Base-by-base conservation (phyloP, 2,113 vertebrate species). In the Plecturocebus donacophilus region DNA sequence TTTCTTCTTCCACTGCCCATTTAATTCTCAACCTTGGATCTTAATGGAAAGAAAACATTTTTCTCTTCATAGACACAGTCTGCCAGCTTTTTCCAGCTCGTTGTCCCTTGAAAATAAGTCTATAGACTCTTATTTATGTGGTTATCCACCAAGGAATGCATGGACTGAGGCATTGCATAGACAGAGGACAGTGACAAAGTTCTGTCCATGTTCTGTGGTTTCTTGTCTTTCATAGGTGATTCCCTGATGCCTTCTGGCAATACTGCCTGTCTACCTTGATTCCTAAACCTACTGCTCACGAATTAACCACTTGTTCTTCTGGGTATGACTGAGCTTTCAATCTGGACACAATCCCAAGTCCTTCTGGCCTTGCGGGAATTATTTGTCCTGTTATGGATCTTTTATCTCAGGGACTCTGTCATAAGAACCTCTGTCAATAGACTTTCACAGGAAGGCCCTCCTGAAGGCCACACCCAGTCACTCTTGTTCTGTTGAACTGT, bases 101-200 rank as follows among this genome's bases (percentile, higher is more conserved):
- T 0, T 40, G 66, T 40, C 47, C 10, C n/a, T 20, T 30, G 19
- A 70, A 76, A 32, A 47, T 30, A 16, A 58, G n/a, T 47, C n/a
- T 13, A 8, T 13, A 11, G 32, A 14, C n/a, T 40, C 4, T 83
- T 25, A 20, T 9, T 12, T 20, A 27, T 90, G 30, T 4, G 42
- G 4, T 35, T 23, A 2, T 30, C 77, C 35, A 16, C 14, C 25
- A 47, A 54, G 38, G 56, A 40, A 16, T 16, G 1, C 25, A 10
- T 1, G 35, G 42, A 38, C 5, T 3, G 12, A n/a, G 8, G 11
- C 9, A 1, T 7, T 16, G 35, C 0, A 0, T 16, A 45, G 27
- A 45, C 56, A 76, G 56, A 47, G 11, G 32, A 1, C 9, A 30
- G 45, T 7, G 45, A 40, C 54, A 6, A 9, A 6, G 4, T 4